phyloP scores from a whole-genome alignment of 92 coral and sea anemone species.

The Scolanthus callimorphus region DNA sequence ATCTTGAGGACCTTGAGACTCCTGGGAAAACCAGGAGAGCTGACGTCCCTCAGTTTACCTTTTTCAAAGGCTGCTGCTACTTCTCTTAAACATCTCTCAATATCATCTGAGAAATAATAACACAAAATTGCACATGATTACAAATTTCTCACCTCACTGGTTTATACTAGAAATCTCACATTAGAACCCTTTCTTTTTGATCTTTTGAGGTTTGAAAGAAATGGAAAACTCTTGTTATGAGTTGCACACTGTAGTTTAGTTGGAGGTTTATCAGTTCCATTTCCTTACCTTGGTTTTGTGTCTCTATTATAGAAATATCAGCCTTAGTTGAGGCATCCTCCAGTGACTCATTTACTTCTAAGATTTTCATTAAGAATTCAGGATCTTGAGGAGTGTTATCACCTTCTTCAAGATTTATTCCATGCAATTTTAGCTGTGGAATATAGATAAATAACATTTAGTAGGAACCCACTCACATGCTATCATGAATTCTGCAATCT shows the following conservation, averaged over 20 bases:
- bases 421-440: constrained; percentile 65
- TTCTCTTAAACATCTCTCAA: constrained; percentile 46
- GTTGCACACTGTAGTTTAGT: too few relatives aligned
- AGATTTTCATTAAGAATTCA: constrained; percentile 65
- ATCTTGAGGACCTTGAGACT: too few relatives aligned
- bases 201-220: too few relatives aligned
- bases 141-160: too few relatives aligned
- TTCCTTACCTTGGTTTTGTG: constrained; percentile 50
- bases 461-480: too few relatives aligned
- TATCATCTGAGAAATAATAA: constrained; percentile 31
- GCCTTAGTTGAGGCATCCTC: constrained; percentile 45
- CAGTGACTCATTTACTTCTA: constrained; percentile 84
- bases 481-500: too few relatives aligned
- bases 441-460: neutral
- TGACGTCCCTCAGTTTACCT: constrained; percentile 25
- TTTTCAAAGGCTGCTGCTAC: constrained; percentile 65
- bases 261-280: too few relatives aligned
- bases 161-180: too few relatives aligned
- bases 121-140: neutral
- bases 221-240: neutral
- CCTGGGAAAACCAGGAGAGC: too few relatives aligned
- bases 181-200: too few relatives aligned
- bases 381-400: constrained; percentile 38
- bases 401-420: constrained; percentile 60
- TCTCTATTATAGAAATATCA: constrained; percentile 36